phyloP scores from a whole-genome alignment of 2,888 invertebrate species.

The Cheilosia pagana region DNA sequence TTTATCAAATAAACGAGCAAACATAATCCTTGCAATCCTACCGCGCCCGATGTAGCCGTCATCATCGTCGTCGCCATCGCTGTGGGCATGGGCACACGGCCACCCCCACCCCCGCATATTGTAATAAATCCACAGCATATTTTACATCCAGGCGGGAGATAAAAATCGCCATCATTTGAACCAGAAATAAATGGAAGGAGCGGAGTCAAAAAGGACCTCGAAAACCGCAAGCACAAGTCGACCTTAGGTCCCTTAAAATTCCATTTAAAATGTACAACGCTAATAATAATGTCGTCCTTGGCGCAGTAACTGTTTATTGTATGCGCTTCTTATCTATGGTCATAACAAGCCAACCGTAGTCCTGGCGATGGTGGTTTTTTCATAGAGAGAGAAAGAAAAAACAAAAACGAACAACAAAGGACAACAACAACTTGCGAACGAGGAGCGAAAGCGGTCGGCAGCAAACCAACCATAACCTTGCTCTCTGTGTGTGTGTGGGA shows the following conservation, averaged over 20 bases:
- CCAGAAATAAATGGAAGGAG: background rate
- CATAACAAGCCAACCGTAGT: constrained; percentile 44
- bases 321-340: constrained; percentile 69
- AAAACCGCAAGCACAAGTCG: constrained; percentile 28
- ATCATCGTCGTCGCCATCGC: constrained; percentile 11
- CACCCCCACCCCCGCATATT: constrained; percentile 6
- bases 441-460: constrained; percentile 27
- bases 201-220: constrained; percentile 9
- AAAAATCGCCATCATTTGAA: constrained; percentile 34
- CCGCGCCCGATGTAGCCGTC: constrained; percentile 33
- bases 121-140: constrained; percentile 71
- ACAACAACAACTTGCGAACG: constrained; percentile 51
- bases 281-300: constrained; percentile 74
- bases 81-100: background rate
- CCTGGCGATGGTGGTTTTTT: constrained; percentile 16
- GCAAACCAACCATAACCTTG: background rate
- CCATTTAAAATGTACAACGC: constrained; percentile 74
- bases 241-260: constrained; percentile 64
- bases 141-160: constrained; percentile 52
- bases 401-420: constrained; percentile 22
- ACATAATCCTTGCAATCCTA: constrained; percentile 52
- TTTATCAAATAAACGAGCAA: constrained; percentile 70
- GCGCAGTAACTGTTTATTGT: constrained; percentile 70
- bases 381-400: background rate
- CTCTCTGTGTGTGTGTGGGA: constrained; percentile 3